Conservation (phyloP, 2,797 vertebrate species). For the Lutjanus campechanus region DNA sequence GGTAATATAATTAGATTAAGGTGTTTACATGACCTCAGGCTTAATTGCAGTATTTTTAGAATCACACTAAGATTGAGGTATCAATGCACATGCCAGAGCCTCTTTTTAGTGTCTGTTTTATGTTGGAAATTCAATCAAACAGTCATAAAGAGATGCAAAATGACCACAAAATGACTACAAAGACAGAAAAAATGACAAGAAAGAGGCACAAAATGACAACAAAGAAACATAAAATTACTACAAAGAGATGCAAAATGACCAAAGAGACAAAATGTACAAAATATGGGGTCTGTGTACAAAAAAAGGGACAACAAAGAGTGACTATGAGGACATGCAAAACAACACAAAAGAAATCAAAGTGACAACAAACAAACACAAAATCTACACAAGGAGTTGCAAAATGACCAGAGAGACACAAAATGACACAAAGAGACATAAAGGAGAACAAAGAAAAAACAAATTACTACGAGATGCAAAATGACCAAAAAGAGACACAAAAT, state of each 20-base stretch:
- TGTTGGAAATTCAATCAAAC: not conserved
- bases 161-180: not conserved
- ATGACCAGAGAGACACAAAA: not conserved
- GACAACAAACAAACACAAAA: not conserved
- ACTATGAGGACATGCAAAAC: not conserved
- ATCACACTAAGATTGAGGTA: constrained; percentile 13
- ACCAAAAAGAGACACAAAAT: not conserved
- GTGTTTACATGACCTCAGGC: constrained; percentile 56
- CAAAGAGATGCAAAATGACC: not conserved
- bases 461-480: no score
- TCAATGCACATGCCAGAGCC: not conserved
- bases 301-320: not conserved
- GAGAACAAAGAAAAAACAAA: not conserved
- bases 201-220: not conserved
- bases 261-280: not conserved
- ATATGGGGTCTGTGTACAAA: no score
- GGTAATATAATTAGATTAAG: constrained; percentile 65
- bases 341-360: no score
- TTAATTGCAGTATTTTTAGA: constrained; percentile 41
- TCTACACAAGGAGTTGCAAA: not conserved
- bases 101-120: not conserved
- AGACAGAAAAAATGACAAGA: not conserved
- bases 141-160: not conserved
- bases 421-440: not conserved
- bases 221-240: not conserved